A percentile compares a stretch with the other conserved stretches of the same genome.
phyloP scores from a whole-genome alignment of 2,113 vertebrate species.

The Camelus bactrianus region DNA sequence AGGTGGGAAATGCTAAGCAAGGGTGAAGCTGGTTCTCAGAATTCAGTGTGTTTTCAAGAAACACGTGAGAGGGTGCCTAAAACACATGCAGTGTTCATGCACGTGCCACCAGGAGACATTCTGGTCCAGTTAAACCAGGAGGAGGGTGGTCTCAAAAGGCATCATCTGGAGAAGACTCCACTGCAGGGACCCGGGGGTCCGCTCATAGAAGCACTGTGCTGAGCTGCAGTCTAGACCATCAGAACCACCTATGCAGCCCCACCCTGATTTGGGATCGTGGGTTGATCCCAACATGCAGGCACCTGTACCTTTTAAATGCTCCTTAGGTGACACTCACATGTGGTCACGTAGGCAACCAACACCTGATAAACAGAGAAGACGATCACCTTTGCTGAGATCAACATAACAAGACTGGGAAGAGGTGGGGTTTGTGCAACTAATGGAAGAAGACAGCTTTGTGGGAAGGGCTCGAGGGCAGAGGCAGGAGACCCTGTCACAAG shows the following conservation, averaged over 20 bases:
- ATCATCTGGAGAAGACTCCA: background rate
- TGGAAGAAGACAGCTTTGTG: background rate
- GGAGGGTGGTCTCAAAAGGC: background rate
- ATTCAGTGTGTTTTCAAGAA: background rate
- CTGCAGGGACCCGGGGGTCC: background rate
- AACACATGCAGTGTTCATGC: background rate
- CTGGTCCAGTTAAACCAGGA: background rate
- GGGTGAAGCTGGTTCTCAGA: background rate
- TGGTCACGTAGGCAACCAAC: background rate
- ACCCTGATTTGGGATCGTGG: background rate
- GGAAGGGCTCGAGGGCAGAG: background rate
- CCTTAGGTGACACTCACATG: background rate
- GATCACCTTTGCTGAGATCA: background rate
- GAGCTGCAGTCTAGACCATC: background rate
- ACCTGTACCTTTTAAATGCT: background rate
- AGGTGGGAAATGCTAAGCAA: background rate
- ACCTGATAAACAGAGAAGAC: background rate
- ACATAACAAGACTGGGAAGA: background rate
- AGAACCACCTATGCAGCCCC: background rate
- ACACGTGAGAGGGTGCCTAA: background rate
- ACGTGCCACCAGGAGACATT: background rate
- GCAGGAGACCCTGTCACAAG: background rate
- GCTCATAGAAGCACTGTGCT: background rate
- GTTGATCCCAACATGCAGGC: background rate
- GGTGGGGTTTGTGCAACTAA: background rate